A percentile compares a stretch with the other conserved stretches of the same genome.
phyloP scores from a whole-genome alignment of 2,797 vertebrate species.

The Falco peregrinus region DNA sequence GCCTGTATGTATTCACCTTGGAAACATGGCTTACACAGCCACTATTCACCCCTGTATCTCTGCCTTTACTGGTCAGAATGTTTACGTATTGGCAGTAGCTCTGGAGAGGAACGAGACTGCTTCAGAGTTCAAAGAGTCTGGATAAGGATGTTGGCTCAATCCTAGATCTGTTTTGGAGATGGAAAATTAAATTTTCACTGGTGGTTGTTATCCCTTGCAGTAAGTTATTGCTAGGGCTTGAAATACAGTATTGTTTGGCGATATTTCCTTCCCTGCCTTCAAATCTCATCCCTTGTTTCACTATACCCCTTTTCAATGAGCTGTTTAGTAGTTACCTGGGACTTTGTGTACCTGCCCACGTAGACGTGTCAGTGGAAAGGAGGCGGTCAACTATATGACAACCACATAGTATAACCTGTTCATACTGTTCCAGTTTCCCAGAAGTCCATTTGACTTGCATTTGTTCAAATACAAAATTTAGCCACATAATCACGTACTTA shows the following conservation, averaged over 20 bases:
- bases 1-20: background rate
- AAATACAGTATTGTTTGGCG: background rate
- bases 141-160: background rate
- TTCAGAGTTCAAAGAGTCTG: background rate
- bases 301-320: background rate
- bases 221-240: background rate
- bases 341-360: background rate
- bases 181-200: slow-evolving; percentile 3
- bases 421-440: background rate
- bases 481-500: background rate
- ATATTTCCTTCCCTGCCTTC: background rate
- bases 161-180: background rate
- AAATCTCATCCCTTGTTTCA: background rate
- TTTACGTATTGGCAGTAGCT: background rate
- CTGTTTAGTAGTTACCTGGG: background rate
- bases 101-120: background rate
- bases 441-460: background rate
- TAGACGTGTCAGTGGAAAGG: background rate
- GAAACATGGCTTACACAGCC: background rate
- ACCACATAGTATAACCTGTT: background rate
- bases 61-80: background rate
- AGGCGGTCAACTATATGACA: background rate
- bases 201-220: background rate
- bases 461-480: background rate
- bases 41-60: background rate